Conservation (phyloP, 1,140 invertebrate species). For the Calliphora vicina region DNA sequence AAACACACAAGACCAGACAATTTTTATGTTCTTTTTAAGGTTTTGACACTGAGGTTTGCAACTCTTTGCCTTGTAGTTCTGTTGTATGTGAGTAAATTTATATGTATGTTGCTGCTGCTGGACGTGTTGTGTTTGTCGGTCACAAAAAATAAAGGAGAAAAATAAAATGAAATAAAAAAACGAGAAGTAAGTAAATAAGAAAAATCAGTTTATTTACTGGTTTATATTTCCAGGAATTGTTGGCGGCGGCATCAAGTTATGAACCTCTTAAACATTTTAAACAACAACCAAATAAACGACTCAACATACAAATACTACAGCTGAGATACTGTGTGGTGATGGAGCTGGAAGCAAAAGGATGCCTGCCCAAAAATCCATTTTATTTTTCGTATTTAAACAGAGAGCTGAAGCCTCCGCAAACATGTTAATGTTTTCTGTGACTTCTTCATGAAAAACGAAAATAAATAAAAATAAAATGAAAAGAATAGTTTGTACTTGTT, state of each 20-base stretch:
- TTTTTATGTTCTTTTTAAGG: background rate
- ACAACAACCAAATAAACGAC: background rate
- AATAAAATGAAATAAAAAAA: background rate
- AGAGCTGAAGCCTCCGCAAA: background rate
- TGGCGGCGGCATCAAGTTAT: slow-evolving; percentile 5
- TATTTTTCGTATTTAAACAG: background rate
- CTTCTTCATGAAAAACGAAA: background rate
- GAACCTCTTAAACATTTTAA: background rate
- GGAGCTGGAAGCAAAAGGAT: background rate
- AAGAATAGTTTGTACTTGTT: background rate
- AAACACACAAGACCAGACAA: background rate
- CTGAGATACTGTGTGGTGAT: background rate
- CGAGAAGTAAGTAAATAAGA: background rate
- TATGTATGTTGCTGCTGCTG: background rate
- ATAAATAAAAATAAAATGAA: too few relatives aligned
- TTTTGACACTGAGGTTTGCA: slow-evolving; percentile 13
- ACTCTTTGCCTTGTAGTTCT: background rate
- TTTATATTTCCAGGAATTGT: slow-evolving; percentile 5
- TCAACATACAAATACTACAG: background rate
- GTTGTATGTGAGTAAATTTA: background rate
- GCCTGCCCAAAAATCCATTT: background rate
- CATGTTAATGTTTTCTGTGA: slow-evolving; percentile 4
- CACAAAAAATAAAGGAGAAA: background rate
- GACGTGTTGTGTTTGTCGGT: slow-evolving; percentile 3
- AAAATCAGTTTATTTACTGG: background rate